Evolutionary conservation across 53 echinoderm and acorn worm species (phyloP), one percentile per base, ranked within the genome.

Genomic region (Arbacia lixula): DNA sequence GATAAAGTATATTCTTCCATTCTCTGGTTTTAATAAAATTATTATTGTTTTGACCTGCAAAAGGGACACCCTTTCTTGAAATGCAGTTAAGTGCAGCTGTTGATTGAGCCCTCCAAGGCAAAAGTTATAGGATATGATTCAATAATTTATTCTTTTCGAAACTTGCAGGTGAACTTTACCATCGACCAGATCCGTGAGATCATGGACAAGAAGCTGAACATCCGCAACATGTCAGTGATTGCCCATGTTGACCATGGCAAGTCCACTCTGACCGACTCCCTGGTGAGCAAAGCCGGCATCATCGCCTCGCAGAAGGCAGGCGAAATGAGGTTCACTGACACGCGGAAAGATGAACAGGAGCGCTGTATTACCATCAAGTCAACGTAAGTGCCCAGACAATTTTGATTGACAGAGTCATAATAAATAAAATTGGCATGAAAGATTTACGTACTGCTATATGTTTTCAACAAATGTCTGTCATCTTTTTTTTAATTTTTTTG

Each of bases 221-320:
- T 97, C 58, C 85, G 97, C 19, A 97, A 97, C 82, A 97, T 97
- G 97, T 97, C 97, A 41, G 97, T 97, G 64, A 97, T 97, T 61
- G 97, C 97, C 52, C 97, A 97, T 72, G 97, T 97, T 4, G 97
- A 97, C 61, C 97, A 97, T 42, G 97, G 97, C 67, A 97, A 97
- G 83, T 94, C 97, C 3, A 97, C 97, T 27, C 85, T 97, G 60
- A 97, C 97, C 8, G 97, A 97, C 76, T 97, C 97, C 0, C 72
- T 97, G 53, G 97, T 97, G 66, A 89, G 84, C 75, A 97, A 94
- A 67, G 97, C 97, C 52, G 97, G 97, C 21, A 97, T 97, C 65
- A 92, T 97, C 3, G 97, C 97, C 50, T 55, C 39, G 29, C 8
- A 41, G 3, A 91, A 62, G 67, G 94, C 97, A n/a, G 97, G 97